Percentiles rank a stretch among this genome's conserved stretches.
Evolutionary conservation across 2,797 vertebrate species (phyloP).

Genomic region (Channallabes apus): DNA sequence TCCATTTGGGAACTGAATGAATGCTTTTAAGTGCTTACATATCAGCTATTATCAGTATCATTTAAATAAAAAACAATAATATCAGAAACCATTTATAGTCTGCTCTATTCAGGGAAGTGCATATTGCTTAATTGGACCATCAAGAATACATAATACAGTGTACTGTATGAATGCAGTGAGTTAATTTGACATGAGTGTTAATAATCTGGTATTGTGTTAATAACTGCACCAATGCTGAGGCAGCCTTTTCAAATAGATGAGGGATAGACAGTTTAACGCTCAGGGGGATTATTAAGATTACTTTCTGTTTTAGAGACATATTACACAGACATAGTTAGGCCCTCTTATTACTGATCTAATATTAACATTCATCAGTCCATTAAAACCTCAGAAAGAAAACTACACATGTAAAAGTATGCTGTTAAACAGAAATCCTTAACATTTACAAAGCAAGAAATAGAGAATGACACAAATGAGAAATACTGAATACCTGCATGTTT

Average conservation of each 20-base stretch:
- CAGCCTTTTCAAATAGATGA: constrained; percentile 9
- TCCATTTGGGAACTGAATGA: constrained; percentile 22
- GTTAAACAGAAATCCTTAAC: not conserved
- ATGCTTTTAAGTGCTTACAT: not conserved
- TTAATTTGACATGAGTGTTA: constrained; percentile 4
- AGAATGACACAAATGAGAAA: not conserved
- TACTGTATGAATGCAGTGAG: not conserved
- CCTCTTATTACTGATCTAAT: constrained; percentile 11
- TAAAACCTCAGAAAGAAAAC: not conserved
- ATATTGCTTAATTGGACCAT: constrained; percentile 2
- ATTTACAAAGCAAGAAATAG: not conserved
- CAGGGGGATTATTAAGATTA: constrained; percentile 17
- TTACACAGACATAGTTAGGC: constrained; percentile 12
- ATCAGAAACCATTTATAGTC: not conserved
- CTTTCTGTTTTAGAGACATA: constrained; percentile 6
- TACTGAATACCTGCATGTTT: not conserved
- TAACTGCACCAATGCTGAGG: not conserved
- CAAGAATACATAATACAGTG: not conserved
- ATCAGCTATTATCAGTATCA: not conserved
- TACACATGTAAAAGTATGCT: not conserved
- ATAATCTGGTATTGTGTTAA: constrained; percentile 1
- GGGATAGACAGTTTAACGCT: not conserved
- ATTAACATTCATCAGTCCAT: constrained; percentile 16
- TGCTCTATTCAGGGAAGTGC: not conserved
- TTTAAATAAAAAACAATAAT: not conserved